Conservation (phyloP, 2,113 vertebrate genomes). For the Dolichotis patagonum region DNA sequence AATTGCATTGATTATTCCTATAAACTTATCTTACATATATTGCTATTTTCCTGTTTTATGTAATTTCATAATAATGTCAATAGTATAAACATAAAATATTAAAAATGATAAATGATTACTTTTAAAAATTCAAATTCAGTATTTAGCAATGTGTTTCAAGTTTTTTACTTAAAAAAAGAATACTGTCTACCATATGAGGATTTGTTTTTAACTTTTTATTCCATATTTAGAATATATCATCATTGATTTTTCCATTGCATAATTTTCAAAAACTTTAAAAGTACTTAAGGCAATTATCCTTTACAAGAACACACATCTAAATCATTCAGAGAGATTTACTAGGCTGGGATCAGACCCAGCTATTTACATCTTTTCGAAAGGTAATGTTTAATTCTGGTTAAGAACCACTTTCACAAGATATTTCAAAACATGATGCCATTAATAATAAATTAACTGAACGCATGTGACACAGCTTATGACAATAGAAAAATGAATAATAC, state of each 20-base stretch:
- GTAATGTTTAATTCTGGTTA: neutral
- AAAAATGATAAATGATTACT: neutral
- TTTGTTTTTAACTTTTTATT: neutral
- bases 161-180: neutral
- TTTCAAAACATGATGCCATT: neutral
- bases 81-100: neutral
- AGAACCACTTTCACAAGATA: neutral
- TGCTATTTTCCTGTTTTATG: neutral
- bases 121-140: neutral
- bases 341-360: neutral
- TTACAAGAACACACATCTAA: neutral
- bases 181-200: neutral
- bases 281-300: neutral
- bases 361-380: neutral
- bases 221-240: neutral
- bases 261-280: neutral
- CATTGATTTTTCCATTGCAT: slow-evolving; percentile 18
- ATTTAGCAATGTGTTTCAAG: slow-evolving; percentile 1
- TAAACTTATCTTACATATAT: neutral
- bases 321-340: neutral
- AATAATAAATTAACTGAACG: neutral
- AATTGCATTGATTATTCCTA: neutral
- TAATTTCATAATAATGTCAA: neutral
- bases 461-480: neutral
- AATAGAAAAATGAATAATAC: neutral